Conservation (phyloP, 2,797 vertebrate genomes). For the Gouania willdenowi region DNA sequence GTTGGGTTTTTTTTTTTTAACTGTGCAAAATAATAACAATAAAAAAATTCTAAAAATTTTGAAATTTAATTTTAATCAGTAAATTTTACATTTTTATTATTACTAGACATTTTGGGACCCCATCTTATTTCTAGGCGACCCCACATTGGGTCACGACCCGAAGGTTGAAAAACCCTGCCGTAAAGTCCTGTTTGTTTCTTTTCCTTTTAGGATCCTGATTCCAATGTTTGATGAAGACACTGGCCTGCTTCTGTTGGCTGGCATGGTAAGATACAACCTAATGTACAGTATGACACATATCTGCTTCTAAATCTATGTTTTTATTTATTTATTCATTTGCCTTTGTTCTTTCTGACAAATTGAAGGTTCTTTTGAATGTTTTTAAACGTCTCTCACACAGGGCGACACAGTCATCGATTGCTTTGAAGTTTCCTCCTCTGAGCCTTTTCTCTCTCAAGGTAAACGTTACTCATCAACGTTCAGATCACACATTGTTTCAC, state of each 20-base stretch:
- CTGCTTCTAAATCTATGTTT: background rate
- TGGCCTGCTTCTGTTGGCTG: conserved; percentile 83
- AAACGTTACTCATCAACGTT: conserved; percentile 1
- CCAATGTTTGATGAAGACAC: conserved; percentile 87
- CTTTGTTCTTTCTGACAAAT: too few species aligned
- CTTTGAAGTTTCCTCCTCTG: conserved; percentile 76
- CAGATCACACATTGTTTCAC: too few species aligned
- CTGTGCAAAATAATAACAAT: too few species aligned
- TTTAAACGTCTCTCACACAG: conserved; percentile 73
- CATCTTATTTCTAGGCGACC: background rate
- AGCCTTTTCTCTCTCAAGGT: conserved; percentile 84
- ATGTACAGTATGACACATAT: background rate
- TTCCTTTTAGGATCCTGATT: conserved; percentile 74
- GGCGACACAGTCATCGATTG: conserved; percentile 85
- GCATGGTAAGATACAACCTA: conserved; percentile 75
- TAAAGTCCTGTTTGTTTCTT: conserved; percentile 6
- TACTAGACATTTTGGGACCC: too few species aligned
- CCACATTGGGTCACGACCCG: too few species aligned
- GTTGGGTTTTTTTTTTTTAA: too few species aligned
- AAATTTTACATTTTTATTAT: too few species aligned
- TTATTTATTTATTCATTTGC: too few species aligned
- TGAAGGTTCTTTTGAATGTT: too few species aligned
- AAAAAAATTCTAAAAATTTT: background rate
- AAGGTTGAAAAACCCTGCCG: too few species aligned
- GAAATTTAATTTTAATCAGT: too few species aligned